phyloP scores from a whole-genome alignment of 2,113 vertebrate species.

The Bujurquina vittata region DNA sequence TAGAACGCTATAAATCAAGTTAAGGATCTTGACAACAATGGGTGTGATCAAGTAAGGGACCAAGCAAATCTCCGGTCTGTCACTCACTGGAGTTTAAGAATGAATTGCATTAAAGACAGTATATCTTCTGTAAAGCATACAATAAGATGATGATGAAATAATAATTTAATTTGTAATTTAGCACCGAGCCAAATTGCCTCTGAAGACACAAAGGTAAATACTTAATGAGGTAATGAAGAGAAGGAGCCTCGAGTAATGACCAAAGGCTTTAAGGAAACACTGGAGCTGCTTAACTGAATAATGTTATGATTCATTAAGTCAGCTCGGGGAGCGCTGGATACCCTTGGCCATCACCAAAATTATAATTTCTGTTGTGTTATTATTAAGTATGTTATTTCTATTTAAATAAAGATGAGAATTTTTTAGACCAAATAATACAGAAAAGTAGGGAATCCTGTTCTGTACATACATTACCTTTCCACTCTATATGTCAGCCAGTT shows the following conservation, averaged over 20 bases:
- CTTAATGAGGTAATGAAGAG: neutral
- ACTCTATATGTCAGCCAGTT: constrained; percentile 20
- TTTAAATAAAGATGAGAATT: neutral
- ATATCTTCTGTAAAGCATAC: neutral
- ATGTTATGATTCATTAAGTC: no score
- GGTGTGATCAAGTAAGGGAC: constrained; percentile 46
- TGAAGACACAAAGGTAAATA: neutral
- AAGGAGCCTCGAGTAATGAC: neutral
- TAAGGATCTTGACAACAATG: constrained; percentile 54
- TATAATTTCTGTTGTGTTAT: constrained; percentile 8
- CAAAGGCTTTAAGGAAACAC: no score
- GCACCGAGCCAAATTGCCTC: neutral
- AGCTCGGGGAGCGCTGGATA: neutral
- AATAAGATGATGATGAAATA: neutral
- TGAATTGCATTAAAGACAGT: constrained; percentile 19
- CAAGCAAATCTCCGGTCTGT: constrained; percentile 33
- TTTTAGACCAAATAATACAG: neutral
- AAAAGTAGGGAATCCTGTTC: neutral
- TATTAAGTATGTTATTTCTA: neutral
- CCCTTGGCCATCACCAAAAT: neutral
- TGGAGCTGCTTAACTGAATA: no score
- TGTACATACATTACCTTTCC: neutral
- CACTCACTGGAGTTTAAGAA: constrained; percentile 33
- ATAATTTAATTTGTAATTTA: neutral
- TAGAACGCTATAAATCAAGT: constrained; percentile 62